These are phyloP conservation scores for Sinocyclocheilus anshuiensis DNA, from an alignment of 2,113 vertebrate species.

Conservation along the genomic window DNA sequence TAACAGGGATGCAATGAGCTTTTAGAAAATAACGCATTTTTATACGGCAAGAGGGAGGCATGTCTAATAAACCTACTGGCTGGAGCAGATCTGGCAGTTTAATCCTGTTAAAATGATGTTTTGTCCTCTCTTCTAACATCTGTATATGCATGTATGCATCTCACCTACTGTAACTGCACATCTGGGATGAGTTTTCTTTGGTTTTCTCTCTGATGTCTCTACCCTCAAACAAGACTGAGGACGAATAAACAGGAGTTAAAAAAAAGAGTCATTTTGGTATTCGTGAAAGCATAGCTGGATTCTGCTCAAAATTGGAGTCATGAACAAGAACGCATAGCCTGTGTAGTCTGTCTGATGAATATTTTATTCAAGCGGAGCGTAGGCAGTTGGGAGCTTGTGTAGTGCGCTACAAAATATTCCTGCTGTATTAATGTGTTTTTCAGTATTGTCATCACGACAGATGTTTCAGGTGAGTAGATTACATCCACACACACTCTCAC, in stretches of 20 bases:
- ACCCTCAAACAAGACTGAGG: not conserved
- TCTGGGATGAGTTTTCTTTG: not conserved
- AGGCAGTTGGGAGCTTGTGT: constrained; percentile 2
- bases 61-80: not conserved
- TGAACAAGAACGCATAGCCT: not conserved
- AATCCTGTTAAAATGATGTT: not conserved
- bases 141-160: not conserved
- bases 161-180: not conserved
- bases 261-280: not conserved
- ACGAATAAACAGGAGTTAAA: not conserved
- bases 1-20: not conserved
- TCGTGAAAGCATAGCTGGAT: not conserved
- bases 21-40: not conserved
- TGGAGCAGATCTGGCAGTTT: not conserved
- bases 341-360: not conserved
- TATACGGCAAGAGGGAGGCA: not conserved
- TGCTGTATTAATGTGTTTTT: not conserved
- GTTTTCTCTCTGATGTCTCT: not conserved
- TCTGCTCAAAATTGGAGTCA: not conserved
- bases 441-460: not conserved
- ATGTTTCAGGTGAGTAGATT: not conserved
- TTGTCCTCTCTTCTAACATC: not conserved
- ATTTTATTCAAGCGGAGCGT: not conserved
- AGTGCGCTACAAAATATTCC: not conserved
- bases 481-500: not conserved